Evolutionary conservation across 2,113 vertebrate genomes (phyloP), one percentile per base, ranked within the genome.

Genomic region (Limanda limanda): DNA sequence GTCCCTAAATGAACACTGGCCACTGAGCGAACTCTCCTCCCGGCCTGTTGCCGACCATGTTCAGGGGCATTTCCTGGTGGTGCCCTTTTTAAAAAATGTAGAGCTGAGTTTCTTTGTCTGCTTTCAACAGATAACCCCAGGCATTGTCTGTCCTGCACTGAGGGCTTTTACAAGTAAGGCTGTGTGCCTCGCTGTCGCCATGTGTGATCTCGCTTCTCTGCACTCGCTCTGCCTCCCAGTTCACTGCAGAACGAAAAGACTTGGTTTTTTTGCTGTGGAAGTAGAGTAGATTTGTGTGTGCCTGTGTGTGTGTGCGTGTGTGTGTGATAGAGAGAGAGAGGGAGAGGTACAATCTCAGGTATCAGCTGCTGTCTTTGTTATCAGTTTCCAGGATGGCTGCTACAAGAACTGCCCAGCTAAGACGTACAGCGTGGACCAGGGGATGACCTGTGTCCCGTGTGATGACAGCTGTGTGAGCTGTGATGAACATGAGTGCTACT

Each of bases 91-190:
- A 6, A 14, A 25, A 54, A 84, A 77, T 81, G 64, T 63, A 76
- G 63, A 75, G 80, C 70, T 91, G 78, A 81, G 68, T 67, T 71
- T 76, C 75, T 90, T 61, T 91, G 56, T 89, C 79, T 91, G 79
- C 84, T 89, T 81, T 83, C 93, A 92, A 85, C 94, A 99, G 97
- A 96, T 94, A 95, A 98, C 85, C 96, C 96, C 78, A 93, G 88
- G 91, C 90, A 88, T 71, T 99, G 97, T 81, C 90, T 93, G 59
- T 96, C 94, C 45, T 99, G 98, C 78, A 74, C 85, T 83, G 84
- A 84, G 51, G 95, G 95, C 79, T 97, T 96, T 88, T 97, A 97
- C 85, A 96, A 95, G 97, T 98, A 96, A 98, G 96, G 76, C 85
- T 57, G 86, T 88, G 85, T 87, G 86, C 86, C 83, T 69, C 59